Conservation (phyloP, 2,888 invertebrate species). For the Ariolimax columbianus region DNA sequence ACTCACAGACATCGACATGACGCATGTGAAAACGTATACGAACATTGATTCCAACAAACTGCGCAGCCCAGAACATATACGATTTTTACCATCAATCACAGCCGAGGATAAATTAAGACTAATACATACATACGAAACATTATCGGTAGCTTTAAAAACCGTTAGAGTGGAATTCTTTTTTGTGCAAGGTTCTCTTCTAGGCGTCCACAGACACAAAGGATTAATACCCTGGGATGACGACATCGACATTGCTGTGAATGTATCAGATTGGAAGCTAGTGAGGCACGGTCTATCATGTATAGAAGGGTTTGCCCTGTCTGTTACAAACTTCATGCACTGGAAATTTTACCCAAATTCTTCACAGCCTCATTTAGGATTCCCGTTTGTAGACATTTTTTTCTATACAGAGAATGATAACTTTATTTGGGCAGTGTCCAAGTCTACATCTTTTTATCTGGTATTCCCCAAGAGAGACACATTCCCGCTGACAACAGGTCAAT, state of each 20-base stretch:
- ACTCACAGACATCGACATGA: conserved; percentile 13
- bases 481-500: conserved; percentile 45
- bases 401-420: conserved; percentile 62
- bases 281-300: conserved; percentile 53
- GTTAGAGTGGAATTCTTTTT: conserved; percentile 47
- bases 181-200: conserved; percentile 43
- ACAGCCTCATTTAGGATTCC: conserved; percentile 51
- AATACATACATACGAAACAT: conserved; percentile 29
- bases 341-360: conserved; percentile 57
- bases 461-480: conserved; percentile 45
- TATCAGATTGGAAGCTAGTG: conserved; percentile 52
- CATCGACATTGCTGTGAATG: conserved; percentile 59
- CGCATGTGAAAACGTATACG: not conserved
- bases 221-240: conserved; percentile 67
- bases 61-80: not conserved
- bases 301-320: conserved; percentile 52
- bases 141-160: conserved; percentile 21
- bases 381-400: conserved; percentile 67
- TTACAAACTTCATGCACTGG: conserved; percentile 57
- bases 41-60: not conserved
- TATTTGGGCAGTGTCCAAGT: conserved; percentile 55
- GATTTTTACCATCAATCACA: conserved; percentile 46
- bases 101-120: conserved; percentile 39
- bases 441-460: conserved; percentile 41
- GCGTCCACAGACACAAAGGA: conserved; percentile 59